Conservation (phyloP, 2,888 invertebrate species). For the Drosophila mulleri region DNA sequence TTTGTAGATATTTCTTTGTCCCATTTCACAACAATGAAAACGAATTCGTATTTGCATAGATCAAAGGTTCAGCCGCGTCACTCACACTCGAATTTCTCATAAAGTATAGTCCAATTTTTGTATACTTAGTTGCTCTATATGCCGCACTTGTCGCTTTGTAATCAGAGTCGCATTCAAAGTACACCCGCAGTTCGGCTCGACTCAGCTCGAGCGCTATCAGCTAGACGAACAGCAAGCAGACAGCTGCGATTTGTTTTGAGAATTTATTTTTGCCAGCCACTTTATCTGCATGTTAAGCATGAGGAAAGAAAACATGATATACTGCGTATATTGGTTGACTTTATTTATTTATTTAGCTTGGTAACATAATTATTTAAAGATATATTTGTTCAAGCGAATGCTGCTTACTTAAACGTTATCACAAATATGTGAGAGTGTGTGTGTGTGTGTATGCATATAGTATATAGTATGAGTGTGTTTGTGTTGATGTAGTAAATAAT, state of each 20-base stretch:
- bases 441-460: conserved; percentile 4
- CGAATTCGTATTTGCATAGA: background rate
- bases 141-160: conserved; percentile 14
- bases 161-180: conserved; percentile 35
- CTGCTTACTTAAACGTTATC: conserved; percentile 70
- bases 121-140: conserved; percentile 4
- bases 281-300: conserved; percentile 32
- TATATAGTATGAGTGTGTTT: conserved; percentile 10
- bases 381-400: conserved; percentile 65
- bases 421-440: conserved; percentile 49
- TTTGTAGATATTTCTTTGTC: background rate
- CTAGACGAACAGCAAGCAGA: conserved; percentile 4
- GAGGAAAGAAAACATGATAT: conserved; percentile 9
- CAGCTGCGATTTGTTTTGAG: conserved; percentile 1
- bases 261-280: background rate
- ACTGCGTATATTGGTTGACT: conserved; percentile 41
- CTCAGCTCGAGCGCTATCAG: conserved; percentile 23
- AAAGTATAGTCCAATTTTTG: background rate
- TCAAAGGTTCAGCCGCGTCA: conserved; percentile 5
- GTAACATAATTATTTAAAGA: conserved; percentile 72
- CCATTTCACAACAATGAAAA: conserved; percentile 7
- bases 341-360: conserved; percentile 54
- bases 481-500: conserved; percentile 35
- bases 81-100: background rate
- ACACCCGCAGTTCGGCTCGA: conserved; percentile 6